These are phyloP conservation scores for Corythornis vintsioides DNA, from an alignment of 2,113 vertebrate species.

Conservation along the genomic window DNA sequence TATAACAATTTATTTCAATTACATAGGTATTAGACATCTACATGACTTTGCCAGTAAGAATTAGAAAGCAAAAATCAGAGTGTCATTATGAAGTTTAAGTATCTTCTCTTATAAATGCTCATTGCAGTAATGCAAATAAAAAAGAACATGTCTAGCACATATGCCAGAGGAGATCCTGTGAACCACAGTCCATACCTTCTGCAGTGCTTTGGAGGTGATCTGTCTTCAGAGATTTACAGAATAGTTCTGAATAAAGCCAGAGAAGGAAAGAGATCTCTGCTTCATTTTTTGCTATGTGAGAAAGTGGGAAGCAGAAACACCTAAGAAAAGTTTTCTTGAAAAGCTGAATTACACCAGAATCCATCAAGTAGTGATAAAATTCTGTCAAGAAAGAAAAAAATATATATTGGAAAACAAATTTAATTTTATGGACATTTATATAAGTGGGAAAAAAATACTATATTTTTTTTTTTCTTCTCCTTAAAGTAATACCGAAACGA, in stretches of 20 bases:
- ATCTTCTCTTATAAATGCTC: not conserved
- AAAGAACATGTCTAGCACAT: not conserved
- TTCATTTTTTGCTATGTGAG: not conserved
- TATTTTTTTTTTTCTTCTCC: not conserved
- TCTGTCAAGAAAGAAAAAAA: not conserved
- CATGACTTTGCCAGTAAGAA: not conserved
- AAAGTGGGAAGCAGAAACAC: not conserved
- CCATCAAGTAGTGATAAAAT: not conserved
- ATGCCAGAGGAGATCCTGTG: not conserved
- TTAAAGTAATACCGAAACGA: not conserved
- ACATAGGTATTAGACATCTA: not conserved
- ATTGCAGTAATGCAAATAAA: not conserved
- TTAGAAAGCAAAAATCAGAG: not conserved
- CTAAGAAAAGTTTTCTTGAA: not conserved
- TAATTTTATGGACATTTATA: not conserved
- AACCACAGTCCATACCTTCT: not conserved
- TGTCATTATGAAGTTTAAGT: not conserved
- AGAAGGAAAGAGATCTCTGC: fast-evolving
- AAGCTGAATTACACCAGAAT: not conserved
- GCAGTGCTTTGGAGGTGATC: not conserved
- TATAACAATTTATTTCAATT: not conserved
- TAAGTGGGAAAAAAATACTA: too few relatives aligned
- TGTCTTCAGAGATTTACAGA: not conserved
- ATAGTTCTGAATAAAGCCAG: not conserved
- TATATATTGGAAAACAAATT: too few relatives aligned